Percentiles rank a stretch among this genome's conserved stretches.
phyloP scores from a whole-genome alignment of 1,140 invertebrate species.

The Neodiprion lecontei region DNA sequence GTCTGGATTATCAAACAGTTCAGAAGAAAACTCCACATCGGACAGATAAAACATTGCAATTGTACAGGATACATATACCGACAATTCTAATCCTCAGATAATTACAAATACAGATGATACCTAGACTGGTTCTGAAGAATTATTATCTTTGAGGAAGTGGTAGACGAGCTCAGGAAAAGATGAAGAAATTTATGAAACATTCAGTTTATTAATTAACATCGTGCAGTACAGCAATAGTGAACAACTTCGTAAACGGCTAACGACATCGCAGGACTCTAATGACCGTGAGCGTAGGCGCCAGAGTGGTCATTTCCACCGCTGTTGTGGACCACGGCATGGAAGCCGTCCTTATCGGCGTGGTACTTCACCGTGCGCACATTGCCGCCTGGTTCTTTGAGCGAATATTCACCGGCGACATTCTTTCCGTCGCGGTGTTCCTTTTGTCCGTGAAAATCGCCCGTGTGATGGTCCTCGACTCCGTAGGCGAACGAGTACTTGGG shows the following conservation, averaged over 20 bases:
- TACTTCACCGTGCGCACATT: slow-evolving; percentile 75
- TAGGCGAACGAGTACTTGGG: slow-evolving; percentile 47
- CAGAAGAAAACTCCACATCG: too few species aligned
- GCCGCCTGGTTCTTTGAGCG: slow-evolving; percentile 75
- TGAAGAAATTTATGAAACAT: not conserved
- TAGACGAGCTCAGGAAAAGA: not conserved
- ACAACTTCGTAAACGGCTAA: not conserved
- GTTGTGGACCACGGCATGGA: slow-evolving; percentile 73
- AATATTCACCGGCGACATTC: slow-evolving; percentile 71
- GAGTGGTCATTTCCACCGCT: slow-evolving; percentile 38
- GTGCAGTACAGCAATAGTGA: not conserved
- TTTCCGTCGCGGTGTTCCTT: slow-evolving; percentile 47
- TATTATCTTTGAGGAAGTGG: not conserved
- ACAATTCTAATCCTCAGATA: too few species aligned
- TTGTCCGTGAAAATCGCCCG: slow-evolving; percentile 49
- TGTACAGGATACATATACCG: too few species aligned
- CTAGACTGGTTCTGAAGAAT: not conserved
- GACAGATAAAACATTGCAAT: too few species aligned
- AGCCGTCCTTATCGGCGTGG: slow-evolving; percentile 74
- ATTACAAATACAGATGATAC: too few species aligned
- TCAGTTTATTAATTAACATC: slow-evolving; percentile 5
- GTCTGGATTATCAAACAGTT: too few species aligned
- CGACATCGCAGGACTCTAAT: not conserved
- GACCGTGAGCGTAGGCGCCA: slow-evolving; percentile 5
- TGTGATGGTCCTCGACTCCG: slow-evolving; percentile 49